Base-by-base conservation (phyloP, 2,888 invertebrate species). In the Cosmia trapezina region DNA sequence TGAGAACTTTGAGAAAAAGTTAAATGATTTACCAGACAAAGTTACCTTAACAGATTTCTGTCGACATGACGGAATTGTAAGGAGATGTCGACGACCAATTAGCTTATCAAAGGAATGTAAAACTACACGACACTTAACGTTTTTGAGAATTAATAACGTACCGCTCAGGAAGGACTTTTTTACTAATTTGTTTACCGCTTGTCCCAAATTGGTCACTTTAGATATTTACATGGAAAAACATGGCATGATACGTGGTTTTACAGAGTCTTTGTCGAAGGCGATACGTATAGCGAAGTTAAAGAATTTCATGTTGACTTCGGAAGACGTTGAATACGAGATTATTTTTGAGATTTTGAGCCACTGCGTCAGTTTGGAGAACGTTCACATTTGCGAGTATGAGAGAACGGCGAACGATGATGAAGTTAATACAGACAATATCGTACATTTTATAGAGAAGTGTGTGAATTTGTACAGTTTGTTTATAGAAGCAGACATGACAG, bases 341-440 rank as follows among this genome's bases (percentile, higher is more conserved):
- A 69, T 91, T 41, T 91, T 91, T 60, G 81, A 81, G 4, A 86
- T 87, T 43, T 68, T 91, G 19, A 85, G 87, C 45, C 80, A 78
- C 11, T 91, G 91, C 71, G 11, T 76, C 0, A 85, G 73, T 43
- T 83, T 91, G 45, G 90, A 91, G 66, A 91, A 91, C 45, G 83
- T 91, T 17, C 90, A 91, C 51, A 87, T 91, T 67, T 88, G 89
- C 56, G 91, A 91, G 66, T 89, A 88, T 54, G 88, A 88, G 51
- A 84, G 91, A 70, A 66, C 83, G 4, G 70, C 84, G 0, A 73
- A 75, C 41, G 73, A 83, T 3, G 70, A 81, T 37, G 45, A 74
- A 22, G 59, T 86, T 2, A 70, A 71, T 37, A 51, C 70, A 0
- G 57, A 41, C 28, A 86, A 85, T 22, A 84, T 88, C 45, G 67